Evolutionary conservation across 2,113 vertebrate genomes (phyloP), one percentile per base, ranked within the genome.

Genomic region (Psilopsiagon aurifrons): DNA sequence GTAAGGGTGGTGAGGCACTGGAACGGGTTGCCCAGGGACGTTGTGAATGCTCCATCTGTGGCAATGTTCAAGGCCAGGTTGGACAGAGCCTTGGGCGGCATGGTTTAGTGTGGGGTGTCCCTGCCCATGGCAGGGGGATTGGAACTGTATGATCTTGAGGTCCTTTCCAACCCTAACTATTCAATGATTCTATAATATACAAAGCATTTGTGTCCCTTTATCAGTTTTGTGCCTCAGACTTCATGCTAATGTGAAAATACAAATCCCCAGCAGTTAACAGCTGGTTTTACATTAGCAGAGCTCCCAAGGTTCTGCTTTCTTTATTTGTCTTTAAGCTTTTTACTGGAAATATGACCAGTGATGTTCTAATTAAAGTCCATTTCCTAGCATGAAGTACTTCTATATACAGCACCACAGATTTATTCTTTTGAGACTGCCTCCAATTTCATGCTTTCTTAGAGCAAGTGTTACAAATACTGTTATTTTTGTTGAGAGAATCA

Each of bases 311-410:
- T 91, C 80, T 49, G 17, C 91, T 95, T 95, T 97, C 80, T 96
- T 66, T 31, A 83, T 97, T 97, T 96, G 88, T 95, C 95, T 97
- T 95, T 88, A 95, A 97, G 95, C 88, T 95, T 97, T 97, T 94
- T 96, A 97, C 97, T 97, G 96, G 93, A 96, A 97, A 97, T 96
- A 94, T 97, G 96, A 96, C 57, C 62, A 92, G 55, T 86, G 91
- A 92, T 94, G 91, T 92, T 97, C 90, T 95, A 98, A 97, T 97
- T 97, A 97, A 98, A 97, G 95, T 94, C 92, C 81, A 80, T 97
- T 96, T 92, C 85, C 83, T 90, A 94, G 86, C 78, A 94, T 96
- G 55, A 96, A 92, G 91, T 83, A 39, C 27, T 94, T 70, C 83
- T 64, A 44, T 43, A 64, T 79, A 76, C 76, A 94, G 52, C 39